These are phyloP conservation scores for Sebastes hubbsi DNA, from an alignment of 2,797 vertebrate species.

Conservation along the genomic window DNA sequence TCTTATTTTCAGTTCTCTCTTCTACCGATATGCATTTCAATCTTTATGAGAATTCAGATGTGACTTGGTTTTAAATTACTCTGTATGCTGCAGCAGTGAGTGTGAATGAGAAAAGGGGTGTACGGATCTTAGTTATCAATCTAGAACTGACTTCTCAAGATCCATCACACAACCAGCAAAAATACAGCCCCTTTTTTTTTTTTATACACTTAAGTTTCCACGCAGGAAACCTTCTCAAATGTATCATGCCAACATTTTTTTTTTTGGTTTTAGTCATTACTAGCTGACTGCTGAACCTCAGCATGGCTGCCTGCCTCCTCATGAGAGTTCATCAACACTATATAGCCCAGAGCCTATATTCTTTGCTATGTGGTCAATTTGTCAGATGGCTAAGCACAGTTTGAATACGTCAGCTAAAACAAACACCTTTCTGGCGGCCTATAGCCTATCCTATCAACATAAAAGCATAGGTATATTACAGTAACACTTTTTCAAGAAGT, in stretches of 20 bases:
- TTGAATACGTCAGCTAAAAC: conserved; percentile 43
- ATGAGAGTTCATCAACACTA: conserved; percentile 48
- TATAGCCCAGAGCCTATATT: conserved; percentile 33
- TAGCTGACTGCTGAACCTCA: conserved; percentile 37
- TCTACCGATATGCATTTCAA: conserved; percentile 39
- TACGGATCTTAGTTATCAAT: not conserved
- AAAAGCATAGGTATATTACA: not conserved
- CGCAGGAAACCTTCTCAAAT: not conserved
- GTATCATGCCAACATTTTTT: not conserved
- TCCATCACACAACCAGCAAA: not conserved
- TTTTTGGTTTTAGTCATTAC: conserved; percentile 10
- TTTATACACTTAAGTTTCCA: not conserved
- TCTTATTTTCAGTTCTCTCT: conserved; percentile 23
- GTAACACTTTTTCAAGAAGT: not conserved
- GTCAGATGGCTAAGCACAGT: conserved; percentile 60
- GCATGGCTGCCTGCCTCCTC: conserved; percentile 26
- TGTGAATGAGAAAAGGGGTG: not conserved
- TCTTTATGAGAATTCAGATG: conserved; percentile 35
- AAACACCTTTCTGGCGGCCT: conserved; percentile 28
- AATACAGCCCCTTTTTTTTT: not conserved
- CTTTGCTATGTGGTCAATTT: conserved; percentile 55
- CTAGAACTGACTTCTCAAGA: not conserved
- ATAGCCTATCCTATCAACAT: not conserved
- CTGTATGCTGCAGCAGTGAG: not conserved
- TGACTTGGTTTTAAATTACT: conserved; percentile 43